Evolutionary conservation across 2,888 invertebrate species (phyloP).

Genomic region (Nyleta sp.): DNA sequence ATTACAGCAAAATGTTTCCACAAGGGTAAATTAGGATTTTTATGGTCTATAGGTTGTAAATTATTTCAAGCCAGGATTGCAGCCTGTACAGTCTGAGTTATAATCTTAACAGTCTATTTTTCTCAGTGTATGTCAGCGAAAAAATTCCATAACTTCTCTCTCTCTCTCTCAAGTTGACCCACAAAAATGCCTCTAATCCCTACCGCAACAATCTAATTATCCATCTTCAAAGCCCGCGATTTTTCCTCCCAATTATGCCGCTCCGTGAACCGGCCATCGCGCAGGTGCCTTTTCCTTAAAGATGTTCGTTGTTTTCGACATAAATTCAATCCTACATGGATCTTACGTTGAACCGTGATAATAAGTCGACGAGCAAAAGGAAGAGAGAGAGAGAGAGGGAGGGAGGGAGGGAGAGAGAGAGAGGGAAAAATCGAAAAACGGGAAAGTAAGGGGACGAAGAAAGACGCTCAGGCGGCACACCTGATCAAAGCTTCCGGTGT

Average conservation of each 20-base stretch:
- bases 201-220: neutral
- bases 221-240: slow-evolving; percentile 17
- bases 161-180: neutral
- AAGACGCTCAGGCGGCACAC: slow-evolving; percentile 39
- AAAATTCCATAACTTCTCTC: slow-evolving; percentile 7
- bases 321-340: slow-evolving; percentile 6
- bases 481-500: slow-evolving; percentile 58
- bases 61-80: no score
- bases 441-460: neutral
- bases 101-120: no score
- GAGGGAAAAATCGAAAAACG: neutral
- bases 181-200: slow-evolving; percentile 22
- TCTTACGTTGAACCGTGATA: slow-evolving; percentile 31
- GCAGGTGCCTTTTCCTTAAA: slow-evolving; percentile 6
- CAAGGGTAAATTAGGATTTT: no score
- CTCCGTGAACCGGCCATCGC: slow-evolving; percentile 1
- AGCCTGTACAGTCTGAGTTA: no score
- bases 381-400: neutral
- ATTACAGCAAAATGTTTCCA: no score
- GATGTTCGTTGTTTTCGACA: slow-evolving; percentile 16
- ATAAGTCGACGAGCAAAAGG: slow-evolving; percentile 15
- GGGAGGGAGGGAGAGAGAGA: neutral
- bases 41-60: no score
- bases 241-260: slow-evolving; percentile 8
- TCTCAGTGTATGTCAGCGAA: no score